Base-by-base conservation (phyloP, 2,113 vertebrate species). In the Malurus alboscapulatus region DNA sequence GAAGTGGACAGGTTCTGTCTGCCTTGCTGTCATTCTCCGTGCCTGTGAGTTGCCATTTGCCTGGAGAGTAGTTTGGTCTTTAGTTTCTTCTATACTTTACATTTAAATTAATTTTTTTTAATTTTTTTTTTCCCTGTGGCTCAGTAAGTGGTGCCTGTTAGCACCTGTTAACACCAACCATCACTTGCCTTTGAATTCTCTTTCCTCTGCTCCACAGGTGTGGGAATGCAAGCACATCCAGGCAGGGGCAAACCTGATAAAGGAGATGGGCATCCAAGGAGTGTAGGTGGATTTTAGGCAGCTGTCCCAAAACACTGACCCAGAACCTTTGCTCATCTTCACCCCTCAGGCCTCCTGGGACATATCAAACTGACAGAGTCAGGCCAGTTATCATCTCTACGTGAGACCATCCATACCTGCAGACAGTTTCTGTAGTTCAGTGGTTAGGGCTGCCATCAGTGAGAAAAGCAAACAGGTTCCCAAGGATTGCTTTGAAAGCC, bases 111-210 rank as follows among this genome's bases (percentile, higher is more conserved):
- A 48, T 20, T 44, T 4, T 20, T 22, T 36, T 20, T n/a, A n/a
- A 38, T 8, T 3, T 29, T 4, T 18, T 18, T 5, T 8, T 27
- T 30, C 3, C 4, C 2, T 55, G 4, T 45, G 16, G 6, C 2
- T 10, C 18, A 48, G 3, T 36, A 79, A 45, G 6, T 38, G 38
- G 38, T 38, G 38, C 38, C 38, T 38, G 38, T 38, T 38, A 11
- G 38, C 38, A 38, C 38, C 17, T 51, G 13, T 32, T 53, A 14
- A 7, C 4, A 2, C 14, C 38, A 59, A 7, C 5, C 20, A 34
- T 16, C 36, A 57, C 9, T 47, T 65, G 27, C n/a, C 32, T 29
- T 62, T 44, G 24, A 2, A 27, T 73, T 67, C n/a, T 47, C 17
- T 48, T 86, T 47, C 13, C 38, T 77, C 22, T n/a, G 19, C 11